Evolutionary conservation across 2,888 invertebrate species (phyloP), one percentile per base, ranked within the genome.

Genomic region (Mechanitis mazaeus): DNA sequence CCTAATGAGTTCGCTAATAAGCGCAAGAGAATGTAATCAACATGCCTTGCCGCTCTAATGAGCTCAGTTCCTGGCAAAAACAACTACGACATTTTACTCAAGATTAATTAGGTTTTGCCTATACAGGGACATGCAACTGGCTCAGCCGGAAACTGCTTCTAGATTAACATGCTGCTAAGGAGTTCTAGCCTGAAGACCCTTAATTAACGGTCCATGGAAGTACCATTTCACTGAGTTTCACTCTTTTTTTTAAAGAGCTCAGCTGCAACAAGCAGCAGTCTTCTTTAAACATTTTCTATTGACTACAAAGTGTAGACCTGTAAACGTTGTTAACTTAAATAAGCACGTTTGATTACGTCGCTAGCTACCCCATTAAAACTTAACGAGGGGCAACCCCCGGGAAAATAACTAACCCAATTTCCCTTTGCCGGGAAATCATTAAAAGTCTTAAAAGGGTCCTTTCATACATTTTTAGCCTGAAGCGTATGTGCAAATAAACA

Each of bases 331-430:
- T 87, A 85, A 87, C 83, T 87, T 85, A 88, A 87, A 87, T 88
- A 88, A 87, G 88, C 87, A 86, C 88, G 85, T 87, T 88, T 89
- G 88, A 89, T 89, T 88, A 87, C 88, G 83, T 83, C 86, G 88
- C 87, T 83, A 84, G 86, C 89, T 87, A 87, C 89, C 87, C 88
- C 87, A 89, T 89, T 89, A 90, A 90, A 89, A 89, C 89, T 89
- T 90, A 90, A 90, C 90, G 89, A 90, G 89, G 87, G 86, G 84
- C 84, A 87, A 87, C 87, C 87, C 87, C 82, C 83, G 88, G 85
- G 87, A 88, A 88, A 89, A 89, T 90, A 90, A 89, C 90, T 90
- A 90, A 90, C 89, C 90, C 90, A 90, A 90, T 90, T 89, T 90
- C 86, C 89, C 87, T 90, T 90, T 89, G 86, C 87, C 87, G 87